Evolutionary conservation across 2,797 vertebrate genomes (phyloP), one percentile per base, ranked within the genome.

Genomic region (Notoglanidium macrostoma): DNA sequence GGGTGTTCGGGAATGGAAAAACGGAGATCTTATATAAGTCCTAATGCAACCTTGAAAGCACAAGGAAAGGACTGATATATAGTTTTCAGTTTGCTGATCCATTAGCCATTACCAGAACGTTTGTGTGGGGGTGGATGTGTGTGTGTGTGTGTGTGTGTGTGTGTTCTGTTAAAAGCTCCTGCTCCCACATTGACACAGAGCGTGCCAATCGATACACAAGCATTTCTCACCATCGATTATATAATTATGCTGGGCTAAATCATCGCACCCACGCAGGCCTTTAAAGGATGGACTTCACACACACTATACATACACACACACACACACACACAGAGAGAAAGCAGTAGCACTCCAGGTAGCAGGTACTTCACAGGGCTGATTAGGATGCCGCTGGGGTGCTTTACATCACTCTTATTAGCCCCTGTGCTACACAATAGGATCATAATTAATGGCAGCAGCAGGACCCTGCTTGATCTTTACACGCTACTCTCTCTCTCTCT

Each of bases 371-470:
- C 85, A 84, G 85, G 88, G 86, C 87, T 91, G 89, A 91, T 90
- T 90, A 90, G 88, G 94, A 95, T 94, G 94, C 94, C 95, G 95
- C 91, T 82, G 94, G 94, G 95, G 94, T 95, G 94, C 95, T 95
- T 94, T 95, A 94, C 94, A 95, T 95, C 95, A 94, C 95, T 96
- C 95, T 94, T 95, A 96, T 95, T 96, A 96, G 95, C 94, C 94
- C 94, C 95, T 94, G 93, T 90, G 93, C 93, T 95, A 94, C 95
- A 96, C 95, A 96, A 96, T 95, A 94, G 94, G 94, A 94, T 95
- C 93, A 95, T 96, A 96, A 96, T 96, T 96, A 96, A 95, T 95
- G 95, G 95, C 94, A 94, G 92, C 94, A 95, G 94, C 95, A 95
- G 95, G 95, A 95, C 94, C 92, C 94, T 94, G 92, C 94, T 95